Evolutionary conservation across 2,888 invertebrate genomes (phyloP).

Genomic region (Cerastoderma edule): DNA sequence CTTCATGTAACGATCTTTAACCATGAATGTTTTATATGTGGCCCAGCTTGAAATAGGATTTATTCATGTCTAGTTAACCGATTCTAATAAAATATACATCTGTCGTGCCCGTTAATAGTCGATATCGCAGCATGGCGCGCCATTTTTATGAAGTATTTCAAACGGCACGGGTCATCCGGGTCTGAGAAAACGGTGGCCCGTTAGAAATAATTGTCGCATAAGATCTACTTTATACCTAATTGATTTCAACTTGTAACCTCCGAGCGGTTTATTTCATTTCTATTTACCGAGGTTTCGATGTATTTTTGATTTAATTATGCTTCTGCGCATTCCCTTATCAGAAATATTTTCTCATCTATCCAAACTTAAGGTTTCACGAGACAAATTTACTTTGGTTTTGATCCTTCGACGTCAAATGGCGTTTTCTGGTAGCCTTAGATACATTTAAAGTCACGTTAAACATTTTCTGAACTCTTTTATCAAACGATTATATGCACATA

Average conservation of each 20-base stretch:
- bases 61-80: constrained; percentile 4
- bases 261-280: constrained; percentile 5
- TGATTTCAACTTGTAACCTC: neutral
- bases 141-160: no score
- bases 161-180: neutral
- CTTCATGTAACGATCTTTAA: no score
- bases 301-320: constrained; percentile 10
- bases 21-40: no score
- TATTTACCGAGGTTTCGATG: neutral
- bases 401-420: no score
- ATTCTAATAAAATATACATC: constrained; percentile 28
- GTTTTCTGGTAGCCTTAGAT: no score
- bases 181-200: constrained; percentile 10
- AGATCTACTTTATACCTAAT: constrained; percentile 11
- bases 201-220: constrained; percentile 6
- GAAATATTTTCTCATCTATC: no score
- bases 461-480: no score
- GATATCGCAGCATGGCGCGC: neutral
- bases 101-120: neutral
- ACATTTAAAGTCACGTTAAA: no score
- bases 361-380: no score
- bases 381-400: no score
- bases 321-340: no score
- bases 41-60: neutral
- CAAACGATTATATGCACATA: no score